Evolutionary conservation across 2,113 vertebrate genomes (phyloP), one percentile per base, ranked within the genome.

Genomic region (Triplophysa tibetana): DNA sequence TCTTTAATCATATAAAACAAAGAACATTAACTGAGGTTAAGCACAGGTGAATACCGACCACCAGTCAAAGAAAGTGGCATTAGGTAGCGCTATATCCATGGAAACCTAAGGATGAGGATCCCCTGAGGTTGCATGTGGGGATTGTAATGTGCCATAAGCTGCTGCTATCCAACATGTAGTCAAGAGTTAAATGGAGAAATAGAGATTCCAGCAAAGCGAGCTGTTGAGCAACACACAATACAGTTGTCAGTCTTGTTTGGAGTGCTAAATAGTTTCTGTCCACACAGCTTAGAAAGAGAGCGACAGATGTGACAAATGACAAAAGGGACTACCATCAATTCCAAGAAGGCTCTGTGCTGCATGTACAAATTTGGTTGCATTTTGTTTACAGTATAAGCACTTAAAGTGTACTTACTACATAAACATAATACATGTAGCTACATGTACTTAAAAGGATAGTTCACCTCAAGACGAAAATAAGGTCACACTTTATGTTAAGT

Each of bases 31-130:
- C 14, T 8, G 41, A 24, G 52, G 50, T 13, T 43, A 66, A 67
- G 41, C n/a, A 52, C 33, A 56, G 63, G 70, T 74, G 61, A 77
- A 54, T 73, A 72, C 62, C 29, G 75, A 79, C 16, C 52, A 26
- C 23, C 24, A 45, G 17, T 23, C 12, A 70, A 8, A 52, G 45
- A 23, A 70, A 11, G 45, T 52, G 14, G 26, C 45, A 29, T 52
- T 17, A 41, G 14, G 19, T 38, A 19, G 19, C n/a, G 26, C n/a
- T 38, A 58, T 72, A 58, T 41, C 17, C 17, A 54, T 14, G 33
- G 24, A 56, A 50, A 24, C 29, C 54, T 56, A 19, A 70, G 17
- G 19, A 70, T 3, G 68, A n/a, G 9, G 4, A 33, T 33, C 4
- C 4, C 33, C 33, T 33, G 33, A 33, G n/a, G n/a, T 38, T 6